phyloP scores from a whole-genome alignment of 1,140 invertebrate species.

The Zaprionus africanus region DNA sequence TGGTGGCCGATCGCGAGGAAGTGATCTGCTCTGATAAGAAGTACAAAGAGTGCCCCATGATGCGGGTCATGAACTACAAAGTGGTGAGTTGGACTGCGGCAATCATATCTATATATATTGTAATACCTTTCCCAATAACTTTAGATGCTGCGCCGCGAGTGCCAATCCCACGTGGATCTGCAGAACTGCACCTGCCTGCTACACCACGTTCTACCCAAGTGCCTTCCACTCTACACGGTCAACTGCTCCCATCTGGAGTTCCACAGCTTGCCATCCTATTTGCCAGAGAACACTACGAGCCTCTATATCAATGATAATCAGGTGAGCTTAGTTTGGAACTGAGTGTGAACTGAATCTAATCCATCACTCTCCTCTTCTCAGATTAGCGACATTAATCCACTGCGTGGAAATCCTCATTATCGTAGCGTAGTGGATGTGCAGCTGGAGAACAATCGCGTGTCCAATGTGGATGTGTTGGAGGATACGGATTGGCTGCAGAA shows the following conservation, averaged over 20 bases:
- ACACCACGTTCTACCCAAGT: slow-evolving; percentile 70
- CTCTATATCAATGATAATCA: slow-evolving; percentile 74
- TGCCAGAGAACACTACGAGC: slow-evolving; percentile 77
- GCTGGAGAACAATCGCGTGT: slow-evolving; percentile 90
- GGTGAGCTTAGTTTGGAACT: slow-evolving; percentile 30
- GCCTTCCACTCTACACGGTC: slow-evolving; percentile 85
- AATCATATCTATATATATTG: not conserved
- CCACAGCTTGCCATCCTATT: slow-evolving; percentile 60
- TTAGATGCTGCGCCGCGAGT: slow-evolving; percentile 64
- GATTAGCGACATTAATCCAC: slow-evolving; percentile 87
- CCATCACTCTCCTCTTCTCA: slow-evolving; percentile 48
- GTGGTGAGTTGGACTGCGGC: slow-evolving; percentile 77
- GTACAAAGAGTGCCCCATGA: slow-evolving; percentile 85
- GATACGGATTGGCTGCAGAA: slow-evolving; percentile 90
- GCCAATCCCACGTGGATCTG: slow-evolving; percentile 66
- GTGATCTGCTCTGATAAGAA: slow-evolving; percentile 85
- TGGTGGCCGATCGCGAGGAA: slow-evolving; percentile 85
- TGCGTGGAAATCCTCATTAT: slow-evolving; percentile 88
- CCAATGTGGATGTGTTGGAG: slow-evolving; percentile 89
- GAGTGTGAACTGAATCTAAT: not conserved
- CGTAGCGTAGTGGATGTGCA: slow-evolving; percentile 89
- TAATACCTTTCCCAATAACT: not conserved
- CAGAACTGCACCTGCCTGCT: slow-evolving; percentile 72
- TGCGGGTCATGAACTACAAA: slow-evolving; percentile 86
- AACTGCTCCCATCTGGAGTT: slow-evolving; percentile 76